A percentile compares a stretch with the other conserved stretches of the same genome.
phyloP scores from a whole-genome alignment of 2,113 vertebrate species.

The Charina bottae region DNA sequence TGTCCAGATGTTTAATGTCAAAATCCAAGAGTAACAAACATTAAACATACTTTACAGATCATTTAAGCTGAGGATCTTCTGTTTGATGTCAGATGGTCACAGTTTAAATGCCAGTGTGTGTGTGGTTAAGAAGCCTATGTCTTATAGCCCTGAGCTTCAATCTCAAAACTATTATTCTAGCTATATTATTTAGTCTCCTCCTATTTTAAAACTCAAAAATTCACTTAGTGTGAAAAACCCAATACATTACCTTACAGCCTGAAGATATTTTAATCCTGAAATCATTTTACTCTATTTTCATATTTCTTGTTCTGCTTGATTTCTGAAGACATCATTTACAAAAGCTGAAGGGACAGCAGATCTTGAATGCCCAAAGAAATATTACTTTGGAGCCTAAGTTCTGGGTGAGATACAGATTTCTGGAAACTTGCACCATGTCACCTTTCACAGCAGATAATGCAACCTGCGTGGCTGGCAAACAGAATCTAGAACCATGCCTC shows the following conservation, averaged over 20 bases:
- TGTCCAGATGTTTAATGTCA: not conserved
- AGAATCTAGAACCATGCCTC: not conserved
- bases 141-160: conserved; percentile 4
- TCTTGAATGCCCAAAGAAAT: not conserved
- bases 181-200: not conserved
- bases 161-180: conserved; percentile 12
- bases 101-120: not conserved
- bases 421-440: not conserved
- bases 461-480: not conserved
- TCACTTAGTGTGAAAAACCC: conserved; percentile 54
- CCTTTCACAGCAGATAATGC: conserved; percentile 35
- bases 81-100: not conserved
- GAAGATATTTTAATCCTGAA: conserved; percentile 52
- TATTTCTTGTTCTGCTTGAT: conserved; percentile 60
- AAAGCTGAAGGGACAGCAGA: conserved; percentile 19
- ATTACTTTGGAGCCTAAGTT: not conserved
- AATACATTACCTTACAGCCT: conserved; percentile 53
- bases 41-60: not conserved
- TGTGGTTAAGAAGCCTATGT: conserved; percentile 1
- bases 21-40: not conserved
- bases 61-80: not conserved
- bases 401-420: not conserved
- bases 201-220: conserved; percentile 41
- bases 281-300: conserved; percentile 45
- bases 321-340: conserved; percentile 42